These are phyloP conservation scores for Azemiops feae DNA, from an alignment of 2,113 vertebrate genomes.

Conservation along the genomic window DNA sequence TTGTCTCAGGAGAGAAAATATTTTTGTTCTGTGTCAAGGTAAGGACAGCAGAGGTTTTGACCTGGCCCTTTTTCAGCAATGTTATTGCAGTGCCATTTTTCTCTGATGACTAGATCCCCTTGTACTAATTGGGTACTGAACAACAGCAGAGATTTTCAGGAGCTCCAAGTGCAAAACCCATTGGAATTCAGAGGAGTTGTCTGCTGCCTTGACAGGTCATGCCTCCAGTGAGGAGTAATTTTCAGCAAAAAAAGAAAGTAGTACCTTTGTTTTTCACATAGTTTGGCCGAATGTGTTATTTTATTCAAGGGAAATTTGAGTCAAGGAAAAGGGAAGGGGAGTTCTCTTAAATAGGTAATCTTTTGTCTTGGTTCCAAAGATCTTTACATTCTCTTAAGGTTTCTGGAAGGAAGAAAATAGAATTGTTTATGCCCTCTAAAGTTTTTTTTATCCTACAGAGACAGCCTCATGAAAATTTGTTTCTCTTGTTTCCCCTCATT, in stretches of 20 bases:
- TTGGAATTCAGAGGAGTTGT: slow-evolving; percentile 5
- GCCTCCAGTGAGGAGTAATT: not conserved
- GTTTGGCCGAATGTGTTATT: not conserved
- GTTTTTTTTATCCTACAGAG: slow-evolving; percentile 18
- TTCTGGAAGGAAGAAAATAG: not conserved
- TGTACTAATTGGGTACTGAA: not conserved
- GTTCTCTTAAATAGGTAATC: slow-evolving; percentile 40
- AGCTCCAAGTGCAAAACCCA: not conserved
- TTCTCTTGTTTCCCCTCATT: not conserved
- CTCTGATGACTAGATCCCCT: not conserved
- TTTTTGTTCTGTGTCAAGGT: not conserved
- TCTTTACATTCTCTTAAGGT: slow-evolving; percentile 40
- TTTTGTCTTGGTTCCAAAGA: slow-evolving; percentile 31
- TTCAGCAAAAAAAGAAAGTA: not conserved
- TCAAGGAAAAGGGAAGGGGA: slow-evolving; percentile 38
- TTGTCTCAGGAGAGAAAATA: not conserved
- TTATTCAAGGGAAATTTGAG: slow-evolving; percentile 36
- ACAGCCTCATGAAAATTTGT: not conserved
- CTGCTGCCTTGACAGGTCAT: not conserved
- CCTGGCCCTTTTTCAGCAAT: not conserved
- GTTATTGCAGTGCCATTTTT: not conserved
- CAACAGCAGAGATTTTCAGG: not conserved
- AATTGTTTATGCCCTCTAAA: not conserved
- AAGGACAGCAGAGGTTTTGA: not conserved
- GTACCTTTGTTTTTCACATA: slow-evolving; percentile 1